Conservation (phyloP, 2,888 invertebrate genomes). For the Chesias legatella region DNA sequence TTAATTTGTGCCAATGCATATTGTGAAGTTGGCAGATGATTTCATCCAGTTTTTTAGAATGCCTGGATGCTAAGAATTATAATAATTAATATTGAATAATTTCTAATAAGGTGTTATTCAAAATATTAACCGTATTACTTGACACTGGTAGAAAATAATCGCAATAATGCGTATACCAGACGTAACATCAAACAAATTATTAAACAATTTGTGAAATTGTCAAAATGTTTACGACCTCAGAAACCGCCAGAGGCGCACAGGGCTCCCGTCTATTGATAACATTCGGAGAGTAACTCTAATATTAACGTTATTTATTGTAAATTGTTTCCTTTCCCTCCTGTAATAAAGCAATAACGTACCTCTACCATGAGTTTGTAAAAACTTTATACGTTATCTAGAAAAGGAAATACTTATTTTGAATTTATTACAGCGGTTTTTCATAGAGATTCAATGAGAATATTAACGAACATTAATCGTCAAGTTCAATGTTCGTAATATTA, state of each 20-base stretch:
- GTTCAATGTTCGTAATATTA: no score
- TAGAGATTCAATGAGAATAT: no score
- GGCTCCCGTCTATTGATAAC: constrained; percentile 71
- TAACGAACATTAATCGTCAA: no score
- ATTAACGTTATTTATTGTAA: constrained; percentile 78
- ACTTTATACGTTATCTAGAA: neutral
- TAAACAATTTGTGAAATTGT: constrained; percentile 4
- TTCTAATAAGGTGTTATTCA: no score
- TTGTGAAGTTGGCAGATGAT: no score
- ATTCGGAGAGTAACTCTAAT: constrained; percentile 73
- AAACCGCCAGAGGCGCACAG: constrained; percentile 63
- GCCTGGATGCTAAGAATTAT: no score
- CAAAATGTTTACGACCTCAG: constrained; percentile 53
- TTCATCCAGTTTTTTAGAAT: no score
- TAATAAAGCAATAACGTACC: constrained; percentile 49
- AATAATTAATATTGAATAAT: no score
- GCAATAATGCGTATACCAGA: neutral
- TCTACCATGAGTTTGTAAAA: constrained; percentile 8
- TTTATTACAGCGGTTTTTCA: no score
- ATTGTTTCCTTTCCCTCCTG: constrained; percentile 64
- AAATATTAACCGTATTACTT: neutral
- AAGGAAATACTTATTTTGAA: no score
- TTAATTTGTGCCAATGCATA: no score
- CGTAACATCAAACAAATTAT: neutral
- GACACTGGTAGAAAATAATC: neutral